Base-by-base conservation (phyloP, 2,888 invertebrate species). In the Synanthedon myopaeformis region DNA sequence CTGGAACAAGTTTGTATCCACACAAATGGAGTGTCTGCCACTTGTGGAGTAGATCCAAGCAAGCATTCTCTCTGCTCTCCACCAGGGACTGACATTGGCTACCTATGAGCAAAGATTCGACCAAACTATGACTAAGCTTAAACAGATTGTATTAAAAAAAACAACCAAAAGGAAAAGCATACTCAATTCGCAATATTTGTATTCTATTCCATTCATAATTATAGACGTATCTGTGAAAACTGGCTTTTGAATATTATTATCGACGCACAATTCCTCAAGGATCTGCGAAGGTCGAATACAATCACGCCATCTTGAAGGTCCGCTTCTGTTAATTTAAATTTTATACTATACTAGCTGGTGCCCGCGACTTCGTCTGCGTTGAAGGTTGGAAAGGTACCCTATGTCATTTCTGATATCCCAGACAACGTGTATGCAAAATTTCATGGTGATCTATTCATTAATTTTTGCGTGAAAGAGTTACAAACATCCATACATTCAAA, bases 221-320 rank as follows among this genome's bases (percentile, higher is more conserved):
- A 83, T 76, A 0, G 76, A 71, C 4, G 61, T 59, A 0, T 58
- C 55, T 3, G 75, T 70, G 48, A 67, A 83, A 3, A 63, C 42
- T 0, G 82, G 82, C 0, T 67, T 54, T 1, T 66, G 61, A 0
- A 85, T 57, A 61, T 93, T 92, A 61, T 92, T 89, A 52, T 88
- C 90, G 48, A 79, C 82, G 70, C 96, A 96, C 0, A 96, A 70
- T 28, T 91, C 89, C 52, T 89, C 85, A 8, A 97, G 82, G 57
- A 96, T 93, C 58, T 89, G 89, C 0, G 91, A 90, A 0, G 96
- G 97, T 59, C 89, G 91, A 54, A 89, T 74, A 4, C 86, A 84
- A 74, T 96, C 95, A 42, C 96, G 89, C 96, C 97, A 97, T 52
- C 88, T 88, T 62, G 92, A 92, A 63, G 92, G 91, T 0, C 96